Percentiles rank a stretch among this genome's conserved stretches.
Evolutionary conservation across 2,888 invertebrate species (phyloP).

Genomic region (Parthenolecanium corni): DNA sequence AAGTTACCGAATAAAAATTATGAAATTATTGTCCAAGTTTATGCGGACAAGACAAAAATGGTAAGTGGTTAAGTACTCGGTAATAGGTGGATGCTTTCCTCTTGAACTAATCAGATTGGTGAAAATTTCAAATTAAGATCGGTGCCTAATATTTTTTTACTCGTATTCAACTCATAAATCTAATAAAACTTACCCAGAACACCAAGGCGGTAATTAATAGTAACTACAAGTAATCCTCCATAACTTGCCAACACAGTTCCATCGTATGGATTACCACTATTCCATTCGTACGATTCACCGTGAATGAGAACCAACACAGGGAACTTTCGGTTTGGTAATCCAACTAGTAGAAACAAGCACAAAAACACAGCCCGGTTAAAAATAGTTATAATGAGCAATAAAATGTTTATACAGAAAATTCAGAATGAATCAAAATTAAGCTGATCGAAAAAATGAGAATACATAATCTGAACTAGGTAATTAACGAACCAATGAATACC

Average conservation of each 20-base stretch:
- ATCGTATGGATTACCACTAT: conserved; percentile 95
- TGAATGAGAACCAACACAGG: conserved; percentile 92
- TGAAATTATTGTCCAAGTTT: no score
- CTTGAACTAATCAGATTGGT: no score
- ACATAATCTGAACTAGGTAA: no score
- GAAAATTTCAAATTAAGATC: no score
- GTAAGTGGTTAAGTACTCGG: no score
- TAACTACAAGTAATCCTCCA: conserved; percentile 78
- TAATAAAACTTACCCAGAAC: conserved; percentile 33
- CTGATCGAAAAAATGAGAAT: no score
- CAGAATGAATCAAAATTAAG: no score
- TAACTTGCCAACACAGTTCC: conserved; percentile 90
- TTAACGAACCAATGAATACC: no score
- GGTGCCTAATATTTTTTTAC: no score
- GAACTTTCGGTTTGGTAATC: conserved; percentile 45
- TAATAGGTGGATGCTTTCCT: no score
- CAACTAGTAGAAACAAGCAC: background rate
- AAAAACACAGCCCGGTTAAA: background rate
- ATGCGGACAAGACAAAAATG: no score
- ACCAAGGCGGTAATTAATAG: conserved; percentile 37
- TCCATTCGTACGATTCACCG: conserved; percentile 93
- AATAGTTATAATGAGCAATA: background rate
- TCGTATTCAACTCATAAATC: background rate
- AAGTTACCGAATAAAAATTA: no score
- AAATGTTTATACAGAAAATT: background rate